Percentiles rank a stretch among this genome's conserved stretches.
phyloP scores from a whole-genome alignment of 2,113 vertebrate genomes.

The Onychostruthus taczanowskii region DNA sequence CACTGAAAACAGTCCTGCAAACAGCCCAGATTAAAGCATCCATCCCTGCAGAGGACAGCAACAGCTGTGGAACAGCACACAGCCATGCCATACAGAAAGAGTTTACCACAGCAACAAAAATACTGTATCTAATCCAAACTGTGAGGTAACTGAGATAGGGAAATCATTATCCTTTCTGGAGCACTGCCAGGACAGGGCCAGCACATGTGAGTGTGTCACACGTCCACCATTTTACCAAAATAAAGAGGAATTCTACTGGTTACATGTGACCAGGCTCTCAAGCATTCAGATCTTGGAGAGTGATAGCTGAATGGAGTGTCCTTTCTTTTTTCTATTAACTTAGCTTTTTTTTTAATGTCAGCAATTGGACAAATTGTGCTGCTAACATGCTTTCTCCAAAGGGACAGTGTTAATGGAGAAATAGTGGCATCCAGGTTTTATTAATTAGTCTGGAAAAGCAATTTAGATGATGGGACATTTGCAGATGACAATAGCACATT shows the following conservation, averaged over 20 bases:
- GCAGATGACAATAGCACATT: not conserved
- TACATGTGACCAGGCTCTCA: not conserved
- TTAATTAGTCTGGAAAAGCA: not conserved
- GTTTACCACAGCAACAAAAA: not conserved
- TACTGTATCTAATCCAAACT: conserved; percentile 1
- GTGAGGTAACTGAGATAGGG: not conserved
- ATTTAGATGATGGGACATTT: not conserved
- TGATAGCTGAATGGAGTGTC: not conserved
- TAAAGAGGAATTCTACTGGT: not conserved
- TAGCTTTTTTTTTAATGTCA: not conserved
- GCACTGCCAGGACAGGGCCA: not conserved
- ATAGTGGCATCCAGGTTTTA: not conserved
- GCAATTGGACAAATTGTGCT: not conserved
- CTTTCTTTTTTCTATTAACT: not conserved
- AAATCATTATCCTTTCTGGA: not conserved
- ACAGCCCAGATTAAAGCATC: not conserved
- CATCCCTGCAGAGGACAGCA: not conserved
- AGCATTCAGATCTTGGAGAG: not conserved
- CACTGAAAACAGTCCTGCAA: not conserved
- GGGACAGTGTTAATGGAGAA: not conserved
- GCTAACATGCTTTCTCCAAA: not conserved
- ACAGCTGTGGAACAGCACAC: not conserved
- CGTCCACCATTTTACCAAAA: not conserved
- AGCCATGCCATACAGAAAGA: not conserved
- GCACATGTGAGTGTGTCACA: rapidly evolving